phyloP scores from a whole-genome alignment of 1,140 invertebrate species.

The Drosophila micromelanica region DNA sequence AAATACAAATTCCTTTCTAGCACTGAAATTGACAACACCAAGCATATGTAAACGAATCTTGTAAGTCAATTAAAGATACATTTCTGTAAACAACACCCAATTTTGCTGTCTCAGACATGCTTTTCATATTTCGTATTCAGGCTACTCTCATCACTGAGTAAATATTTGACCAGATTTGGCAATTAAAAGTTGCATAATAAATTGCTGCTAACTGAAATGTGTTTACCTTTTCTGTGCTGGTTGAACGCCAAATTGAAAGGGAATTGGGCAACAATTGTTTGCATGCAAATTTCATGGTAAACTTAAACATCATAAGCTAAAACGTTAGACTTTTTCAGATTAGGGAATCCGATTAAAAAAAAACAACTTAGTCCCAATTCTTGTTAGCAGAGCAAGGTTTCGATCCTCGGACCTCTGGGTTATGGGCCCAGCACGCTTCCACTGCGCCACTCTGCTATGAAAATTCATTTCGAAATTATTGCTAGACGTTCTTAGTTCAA shows the following conservation, averaged over 20 bases:
- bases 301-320: too few species aligned
- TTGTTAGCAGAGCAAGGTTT: constrained; percentile 94
- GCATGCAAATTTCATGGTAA: background rate
- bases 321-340: too few species aligned
- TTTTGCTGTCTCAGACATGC: background rate
- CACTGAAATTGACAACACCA: background rate
- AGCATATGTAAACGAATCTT: background rate
- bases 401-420: constrained; percentile 98
- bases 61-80: background rate
- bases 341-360: background rate
- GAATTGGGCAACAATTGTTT: background rate
- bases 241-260: background rate
- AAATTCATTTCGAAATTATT: background rate
- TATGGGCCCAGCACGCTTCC: constrained; percentile 99
- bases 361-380: background rate
- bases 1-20: too few species aligned
- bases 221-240: background rate
- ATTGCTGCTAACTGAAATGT: background rate
- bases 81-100: background rate
- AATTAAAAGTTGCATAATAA: constrained; percentile 5
- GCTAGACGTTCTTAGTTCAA: too few species aligned
- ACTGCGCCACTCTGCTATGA: constrained; percentile 97
- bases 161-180: constrained; percentile 1
- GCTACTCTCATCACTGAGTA: background rate
- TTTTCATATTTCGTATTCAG: background rate